Conservation (phyloP, 2,113 vertebrate genomes). For the Cyprinodon brontotheroides region DNA sequence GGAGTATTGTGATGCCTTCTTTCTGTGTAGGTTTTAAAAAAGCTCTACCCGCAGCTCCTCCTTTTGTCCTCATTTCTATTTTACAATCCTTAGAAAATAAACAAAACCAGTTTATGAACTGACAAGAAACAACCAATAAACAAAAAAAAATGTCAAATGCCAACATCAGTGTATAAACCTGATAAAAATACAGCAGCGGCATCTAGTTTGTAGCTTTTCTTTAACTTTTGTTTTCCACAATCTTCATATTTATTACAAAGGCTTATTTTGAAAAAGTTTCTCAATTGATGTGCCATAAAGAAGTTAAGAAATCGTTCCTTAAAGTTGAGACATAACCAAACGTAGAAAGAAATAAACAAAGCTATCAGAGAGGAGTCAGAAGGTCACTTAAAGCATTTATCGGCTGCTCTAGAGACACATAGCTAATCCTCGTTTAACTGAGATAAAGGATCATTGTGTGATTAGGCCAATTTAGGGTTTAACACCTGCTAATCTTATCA, state of each 20-base stretch:
- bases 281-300: too few species aligned
- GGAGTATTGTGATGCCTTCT: too few species aligned
- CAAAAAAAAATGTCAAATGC: too few species aligned
- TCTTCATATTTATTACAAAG: not conserved
- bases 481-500: conserved; percentile 60
- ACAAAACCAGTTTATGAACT: not conserved
- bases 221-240: not conserved
- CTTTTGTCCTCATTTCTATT: not conserved
- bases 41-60: not conserved
- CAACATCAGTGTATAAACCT: too few species aligned
- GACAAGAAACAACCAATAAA: not conserved
- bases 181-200: not conserved
- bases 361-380: not conserved
- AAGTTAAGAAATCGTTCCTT: too few species aligned
- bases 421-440: conserved; percentile 65
- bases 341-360: not conserved
- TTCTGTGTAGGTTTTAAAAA: too few species aligned
- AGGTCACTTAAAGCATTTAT: conserved; percentile 7
- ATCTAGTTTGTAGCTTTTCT: not conserved
- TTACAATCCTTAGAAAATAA: not conserved
- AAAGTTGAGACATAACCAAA: too few species aligned
- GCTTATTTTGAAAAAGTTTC: not conserved
- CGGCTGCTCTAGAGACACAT: conserved; percentile 15
- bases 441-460: conserved; percentile 55
- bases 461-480: conserved; percentile 56